phyloP scores from a whole-genome alignment of 2,888 invertebrate species.

The Rhagophthalmus giganteus region DNA sequence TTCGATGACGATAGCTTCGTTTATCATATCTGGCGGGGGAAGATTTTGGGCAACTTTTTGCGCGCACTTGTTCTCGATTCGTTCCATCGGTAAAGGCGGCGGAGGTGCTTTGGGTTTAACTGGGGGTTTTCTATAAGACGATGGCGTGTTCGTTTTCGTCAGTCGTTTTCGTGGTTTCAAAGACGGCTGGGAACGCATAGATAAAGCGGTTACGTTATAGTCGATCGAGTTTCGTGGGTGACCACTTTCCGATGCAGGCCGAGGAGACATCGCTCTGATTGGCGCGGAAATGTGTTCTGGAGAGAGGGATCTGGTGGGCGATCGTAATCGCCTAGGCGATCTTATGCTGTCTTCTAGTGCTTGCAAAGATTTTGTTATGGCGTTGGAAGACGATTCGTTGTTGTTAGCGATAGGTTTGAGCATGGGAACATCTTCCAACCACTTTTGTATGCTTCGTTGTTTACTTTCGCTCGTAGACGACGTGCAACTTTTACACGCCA shows the following conservation, averaged over 20 bases:
- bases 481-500: constrained; percentile 60
- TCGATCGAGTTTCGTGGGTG: constrained; percentile 16
- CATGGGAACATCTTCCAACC: constrained; percentile 74
- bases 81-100: constrained; percentile 57
- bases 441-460: constrained; percentile 73
- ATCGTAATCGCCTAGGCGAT: constrained; percentile 40
- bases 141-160: constrained; percentile 35
- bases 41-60: constrained; percentile 29
- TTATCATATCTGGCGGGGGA: constrained; percentile 65
- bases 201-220: constrained; percentile 1
- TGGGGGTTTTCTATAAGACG: constrained; percentile 26
- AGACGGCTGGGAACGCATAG: constrained; percentile 22
- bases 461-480: constrained; percentile 66
- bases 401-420: constrained; percentile 36
- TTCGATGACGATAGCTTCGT: constrained; percentile 66
- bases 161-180: constrained; percentile 13
- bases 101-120: constrained; percentile 48
- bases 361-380: constrained; percentile 4
- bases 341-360: background rate
- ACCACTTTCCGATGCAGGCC: constrained; percentile 38
- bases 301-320: constrained; percentile 49
- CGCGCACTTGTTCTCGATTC: constrained; percentile 33
- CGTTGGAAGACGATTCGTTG: constrained; percentile 11
- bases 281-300: constrained; percentile 39
- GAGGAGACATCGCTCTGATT: constrained; percentile 40